Base-by-base conservation (phyloP, 2,888 invertebrate genomes). In the Dynastes grantii region DNA sequence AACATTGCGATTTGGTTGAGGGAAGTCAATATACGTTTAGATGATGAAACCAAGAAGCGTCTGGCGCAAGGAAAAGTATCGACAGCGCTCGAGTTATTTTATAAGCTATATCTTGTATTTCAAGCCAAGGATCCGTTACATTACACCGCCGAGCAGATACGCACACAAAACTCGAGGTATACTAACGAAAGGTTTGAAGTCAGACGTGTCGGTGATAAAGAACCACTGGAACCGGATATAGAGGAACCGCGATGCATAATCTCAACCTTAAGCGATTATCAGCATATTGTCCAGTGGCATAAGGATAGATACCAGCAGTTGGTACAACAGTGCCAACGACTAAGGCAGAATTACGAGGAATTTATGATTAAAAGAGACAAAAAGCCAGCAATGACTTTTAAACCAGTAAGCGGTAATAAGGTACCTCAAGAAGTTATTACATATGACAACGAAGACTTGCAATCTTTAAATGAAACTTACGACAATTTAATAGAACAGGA, bases 101-200 rank as follows among this genome's bases (percentile, higher is more conserved):
- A 93, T 86, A 91, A 92, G 85, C 86, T 93, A 3, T 93, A 92
- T 84, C 87, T 93, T 8, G 89, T 90, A 80, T 87, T 93, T 70
- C 92, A 93, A 82, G 91, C 90, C 84, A 91, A 90, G 85, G 91
- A 92, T 83, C 89, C 90, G 65, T 88, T 91, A 13, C 88, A 91
- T 83, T 92, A 91, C 82, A 90, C 92, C 37, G 90, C 90, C 81
- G 85, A 88, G 77, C 90, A 91, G 83, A 85, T 87, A 49, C 86
- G 84, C 83, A 87, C 89, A 16, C 82, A 87, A 81, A 84, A 84
- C 76, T 70, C 85, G 1, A 81, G 51, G 49, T 81, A 82, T 2
- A 29, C 88, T 79, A 82, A 86, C 73, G 87, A 88, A 65, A 86
- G 88, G 61, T 85, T 88, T 80, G 87, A 89, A 1, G 90, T 91